phyloP scores from a whole-genome alignment of 1,140 invertebrate genomes.

The Hylaeus volcanicus region DNA sequence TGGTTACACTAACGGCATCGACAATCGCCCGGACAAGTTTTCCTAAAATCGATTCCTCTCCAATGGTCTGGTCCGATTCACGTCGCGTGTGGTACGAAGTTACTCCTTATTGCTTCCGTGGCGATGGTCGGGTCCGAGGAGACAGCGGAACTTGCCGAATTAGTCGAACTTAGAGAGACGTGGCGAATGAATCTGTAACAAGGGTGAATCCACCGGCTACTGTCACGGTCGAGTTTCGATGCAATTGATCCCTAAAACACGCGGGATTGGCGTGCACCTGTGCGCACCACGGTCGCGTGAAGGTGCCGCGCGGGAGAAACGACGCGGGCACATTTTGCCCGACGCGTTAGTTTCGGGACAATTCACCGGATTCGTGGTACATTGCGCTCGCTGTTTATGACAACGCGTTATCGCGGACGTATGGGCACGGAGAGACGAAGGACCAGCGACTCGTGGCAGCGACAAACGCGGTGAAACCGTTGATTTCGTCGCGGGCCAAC shows the following conservation, averaged over 20 bases:
- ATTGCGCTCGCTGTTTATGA: constrained; percentile 41
- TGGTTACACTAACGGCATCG: neutral
- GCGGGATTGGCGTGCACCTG: neutral
- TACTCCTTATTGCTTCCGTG: constrained; percentile 38
- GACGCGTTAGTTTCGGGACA: constrained; percentile 33
- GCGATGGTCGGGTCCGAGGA: constrained; percentile 12
- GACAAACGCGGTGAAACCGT: neutral
- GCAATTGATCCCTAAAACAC: neutral
- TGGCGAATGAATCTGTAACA: constrained; percentile 27
- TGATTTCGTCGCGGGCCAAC: constrained; percentile 30
- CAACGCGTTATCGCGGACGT: constrained; percentile 12
- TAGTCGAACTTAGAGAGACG: constrained; percentile 11
- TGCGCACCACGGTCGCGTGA: neutral
- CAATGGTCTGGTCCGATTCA: neutral
- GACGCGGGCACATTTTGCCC: constrained; percentile 7
- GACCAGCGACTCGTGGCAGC: neutral
- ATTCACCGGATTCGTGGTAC: constrained; percentile 22
- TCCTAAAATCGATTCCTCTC: constrained; percentile 16
- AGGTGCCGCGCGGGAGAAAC: neutral
- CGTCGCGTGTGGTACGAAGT: neutral
- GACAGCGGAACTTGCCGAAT: constrained; percentile 29
- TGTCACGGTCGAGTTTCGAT: constrained; percentile 22
- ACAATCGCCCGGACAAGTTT: neutral
- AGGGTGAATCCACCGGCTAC: neutral
- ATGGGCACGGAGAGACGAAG: neutral